Evolutionary conservation across 2,797 vertebrate genomes (phyloP).

Genomic region (Masticophis lateralis): DNA sequence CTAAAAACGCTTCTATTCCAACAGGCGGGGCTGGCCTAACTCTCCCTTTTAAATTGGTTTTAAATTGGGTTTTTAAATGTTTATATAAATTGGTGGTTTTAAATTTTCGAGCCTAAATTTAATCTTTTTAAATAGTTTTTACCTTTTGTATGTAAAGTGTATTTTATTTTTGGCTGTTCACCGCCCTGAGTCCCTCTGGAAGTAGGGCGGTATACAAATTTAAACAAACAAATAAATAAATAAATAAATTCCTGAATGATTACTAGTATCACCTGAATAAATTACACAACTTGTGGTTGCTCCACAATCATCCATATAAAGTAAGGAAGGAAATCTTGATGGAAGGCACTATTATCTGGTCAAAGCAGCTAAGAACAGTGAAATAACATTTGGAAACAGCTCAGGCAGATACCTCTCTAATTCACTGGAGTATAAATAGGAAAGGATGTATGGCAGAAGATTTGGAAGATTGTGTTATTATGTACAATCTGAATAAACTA

Average conservation of each 20-base stretch:
- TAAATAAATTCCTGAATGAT: background rate
- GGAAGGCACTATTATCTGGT: background rate
- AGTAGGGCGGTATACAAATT: no score
- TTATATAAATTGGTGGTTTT: no score
- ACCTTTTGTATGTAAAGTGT: no score
- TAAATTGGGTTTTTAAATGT: no score
- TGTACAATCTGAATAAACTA: background rate
- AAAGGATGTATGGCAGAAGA: background rate
- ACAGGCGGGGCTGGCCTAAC: no score
- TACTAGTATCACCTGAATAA: background rate
- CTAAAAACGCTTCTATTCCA: no score
- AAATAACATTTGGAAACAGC: background rate
- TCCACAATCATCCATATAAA: background rate
- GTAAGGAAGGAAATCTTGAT: background rate
- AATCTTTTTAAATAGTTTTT: no score
- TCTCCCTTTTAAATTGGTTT: no score
- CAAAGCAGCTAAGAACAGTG: background rate
- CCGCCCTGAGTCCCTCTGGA: no score
- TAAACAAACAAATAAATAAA: no score
- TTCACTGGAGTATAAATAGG: background rate
- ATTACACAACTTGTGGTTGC: background rate
- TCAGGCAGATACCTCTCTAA: background rate
- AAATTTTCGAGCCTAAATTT: no score
- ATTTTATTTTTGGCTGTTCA: no score
- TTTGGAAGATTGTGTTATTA: background rate